These are phyloP conservation scores for Volucella zonaria DNA, from an alignment of 2,888 invertebrate species.

Conservation along the genomic window DNA sequence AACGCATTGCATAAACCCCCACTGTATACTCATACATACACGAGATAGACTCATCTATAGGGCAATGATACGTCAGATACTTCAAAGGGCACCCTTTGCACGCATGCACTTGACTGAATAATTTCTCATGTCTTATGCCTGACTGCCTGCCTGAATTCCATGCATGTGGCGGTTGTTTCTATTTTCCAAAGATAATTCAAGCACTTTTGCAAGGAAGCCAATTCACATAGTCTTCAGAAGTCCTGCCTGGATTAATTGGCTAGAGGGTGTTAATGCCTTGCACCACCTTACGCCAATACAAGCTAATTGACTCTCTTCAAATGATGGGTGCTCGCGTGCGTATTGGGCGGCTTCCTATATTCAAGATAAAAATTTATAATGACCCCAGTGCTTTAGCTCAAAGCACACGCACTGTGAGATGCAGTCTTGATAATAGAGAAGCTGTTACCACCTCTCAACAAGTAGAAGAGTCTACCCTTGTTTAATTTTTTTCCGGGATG, in stretches of 20 bases:
- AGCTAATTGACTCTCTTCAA: slow-evolving; percentile 56
- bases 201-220: slow-evolving; percentile 70
- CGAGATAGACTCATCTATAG: slow-evolving; percentile 51
- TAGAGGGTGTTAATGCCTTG: slow-evolving; percentile 62
- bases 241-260: slow-evolving; percentile 67
- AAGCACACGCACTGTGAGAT: slow-evolving; percentile 32
- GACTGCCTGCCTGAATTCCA: slow-evolving; percentile 50
- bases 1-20: slow-evolving; percentile 38
- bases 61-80: slow-evolving; percentile 70
- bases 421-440: slow-evolving; percentile 7
- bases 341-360: slow-evolving; percentile 19
- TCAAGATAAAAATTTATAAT: slow-evolving; percentile 29
- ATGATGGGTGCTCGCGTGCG: not conserved
- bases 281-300: slow-evolving; percentile 14
- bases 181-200: slow-evolving; percentile 61
- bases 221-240: slow-evolving; percentile 64
- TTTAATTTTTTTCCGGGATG: not conserved
- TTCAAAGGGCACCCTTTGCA: slow-evolving; percentile 63
- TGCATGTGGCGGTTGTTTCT: slow-evolving; percentile 44
- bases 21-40: slow-evolving; percentile 28
- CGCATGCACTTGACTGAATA: slow-evolving; percentile 61
- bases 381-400: slow-evolving; percentile 24
- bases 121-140: slow-evolving; percentile 56
- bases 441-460: not conserved
- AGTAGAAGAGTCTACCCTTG: not conserved